Evolutionary conservation across 1,140 invertebrate genomes (phyloP).

Genomic region (Drosophila athabasca): DNA sequence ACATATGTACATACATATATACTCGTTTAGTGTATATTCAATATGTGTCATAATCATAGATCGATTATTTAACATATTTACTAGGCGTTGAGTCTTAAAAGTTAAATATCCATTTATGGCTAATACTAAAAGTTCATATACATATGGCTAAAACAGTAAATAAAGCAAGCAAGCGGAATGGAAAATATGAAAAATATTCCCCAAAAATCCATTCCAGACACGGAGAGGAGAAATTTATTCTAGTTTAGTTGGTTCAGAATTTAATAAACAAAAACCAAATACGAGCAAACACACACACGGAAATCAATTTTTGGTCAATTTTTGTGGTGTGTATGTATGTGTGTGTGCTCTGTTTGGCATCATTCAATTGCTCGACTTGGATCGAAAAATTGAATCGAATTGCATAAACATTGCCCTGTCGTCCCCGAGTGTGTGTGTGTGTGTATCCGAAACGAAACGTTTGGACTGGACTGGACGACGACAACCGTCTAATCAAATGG

Average conservation of each 20-base stretch:
- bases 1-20: too few species aligned
- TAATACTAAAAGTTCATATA: slow-evolving; percentile 5
- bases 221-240: slow-evolving; percentile 5
- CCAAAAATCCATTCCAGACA: neutral
- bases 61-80: neutral
- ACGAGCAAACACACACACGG: neutral
- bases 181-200: slow-evolving; percentile 33
- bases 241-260: slow-evolving; percentile 41
- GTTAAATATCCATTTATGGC: slow-evolving; percentile 4
- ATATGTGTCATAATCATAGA: too few species aligned
- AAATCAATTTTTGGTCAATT: slow-evolving; percentile 32
- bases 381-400: slow-evolving; percentile 65
- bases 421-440: slow-evolving; percentile 34
- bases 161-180: neutral
- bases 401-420: slow-evolving; percentile 61
- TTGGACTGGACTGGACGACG: slow-evolving; percentile 21
- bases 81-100: neutral
- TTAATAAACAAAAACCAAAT: slow-evolving; percentile 63
- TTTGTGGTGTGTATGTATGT: slow-evolving; percentile 13
- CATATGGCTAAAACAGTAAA: slow-evolving; percentile 8
- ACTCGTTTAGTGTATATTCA: too few species aligned
- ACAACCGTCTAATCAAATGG: slow-evolving; percentile 59
- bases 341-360: slow-evolving; percentile 23
- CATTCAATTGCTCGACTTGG: slow-evolving; percentile 39
- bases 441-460: slow-evolving; percentile 5